A percentile compares a stretch with the other conserved stretches of the same genome.
phyloP scores from a whole-genome alignment of 2,888 invertebrate genomes.

The Phania funesta region DNA sequence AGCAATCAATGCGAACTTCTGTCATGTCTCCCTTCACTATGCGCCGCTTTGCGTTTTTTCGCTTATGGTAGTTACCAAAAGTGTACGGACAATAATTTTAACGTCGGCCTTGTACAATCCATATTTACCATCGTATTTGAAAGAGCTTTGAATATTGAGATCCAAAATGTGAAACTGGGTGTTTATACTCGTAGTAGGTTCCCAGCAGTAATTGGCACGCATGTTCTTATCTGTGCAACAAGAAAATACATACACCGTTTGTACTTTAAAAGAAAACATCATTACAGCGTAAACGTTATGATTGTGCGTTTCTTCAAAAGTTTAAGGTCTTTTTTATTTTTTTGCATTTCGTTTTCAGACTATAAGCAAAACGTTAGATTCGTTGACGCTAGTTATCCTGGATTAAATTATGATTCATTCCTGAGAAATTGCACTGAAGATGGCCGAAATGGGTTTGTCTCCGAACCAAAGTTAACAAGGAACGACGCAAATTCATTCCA shows the following conservation, averaged over 20 bases:
- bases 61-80: not conserved
- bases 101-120: not conserved
- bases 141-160: not conserved
- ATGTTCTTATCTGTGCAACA: not conserved
- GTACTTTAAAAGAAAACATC: not conserved
- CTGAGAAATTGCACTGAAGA: not conserved
- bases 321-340: not conserved
- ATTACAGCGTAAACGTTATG: not conserved
- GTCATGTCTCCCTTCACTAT: not conserved
- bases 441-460: too few species aligned
- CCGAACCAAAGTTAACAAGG: too few species aligned
- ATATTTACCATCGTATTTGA: not conserved
- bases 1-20: slow-evolving; percentile 1
- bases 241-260: not conserved
- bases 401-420: not conserved
- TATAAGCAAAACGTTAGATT: not conserved
- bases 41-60: not conserved
- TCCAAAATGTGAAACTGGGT: not conserved
- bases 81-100: not conserved
- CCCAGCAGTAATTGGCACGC: not conserved
- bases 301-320: not conserved
- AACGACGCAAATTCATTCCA: too few species aligned
- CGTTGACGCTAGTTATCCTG: not conserved
- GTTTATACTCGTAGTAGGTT: slow-evolving; percentile 2
- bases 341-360: not conserved